phyloP scores from a whole-genome alignment of 2,797 vertebrate genomes.

The Mus minutoides region DNA sequence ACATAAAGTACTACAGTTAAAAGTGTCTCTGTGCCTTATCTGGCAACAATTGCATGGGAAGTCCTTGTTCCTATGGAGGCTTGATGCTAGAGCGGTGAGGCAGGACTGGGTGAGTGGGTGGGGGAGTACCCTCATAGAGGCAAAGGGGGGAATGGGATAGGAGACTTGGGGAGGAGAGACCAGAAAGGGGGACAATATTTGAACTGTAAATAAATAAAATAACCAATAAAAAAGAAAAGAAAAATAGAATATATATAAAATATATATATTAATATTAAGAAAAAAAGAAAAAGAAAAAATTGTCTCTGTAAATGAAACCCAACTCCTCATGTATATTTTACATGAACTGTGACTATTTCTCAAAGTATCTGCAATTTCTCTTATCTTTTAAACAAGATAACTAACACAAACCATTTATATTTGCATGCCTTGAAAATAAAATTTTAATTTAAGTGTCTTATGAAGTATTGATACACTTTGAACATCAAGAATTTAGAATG shows the following conservation, averaged over 20 bases:
- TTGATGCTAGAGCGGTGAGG: too few species aligned
- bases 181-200: background rate
- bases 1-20: background rate
- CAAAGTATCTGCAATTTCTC: slow-evolving; percentile 2
- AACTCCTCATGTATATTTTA: background rate
- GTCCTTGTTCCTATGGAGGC: too few species aligned
- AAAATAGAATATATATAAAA: too few species aligned
- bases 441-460: background rate
- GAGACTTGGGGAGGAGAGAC: background rate
- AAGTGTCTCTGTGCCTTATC: too few species aligned
- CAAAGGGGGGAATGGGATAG: too few species aligned
- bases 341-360: background rate
- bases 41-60: too few species aligned
- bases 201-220: background rate
- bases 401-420: background rate
- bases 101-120: too few species aligned
- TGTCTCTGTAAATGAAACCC: background rate
- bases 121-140: too few species aligned
- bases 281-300: background rate
- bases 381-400: background rate
- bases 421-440: background rate
- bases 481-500: background rate
- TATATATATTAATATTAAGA: too few species aligned
- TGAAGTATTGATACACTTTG: background rate
- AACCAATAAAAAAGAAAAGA: background rate